Percentiles rank a stretch among this genome's conserved stretches.
phyloP scores from a whole-genome alignment of 1,140 invertebrate species.

The Pentalonia nigronervosa region DNA sequence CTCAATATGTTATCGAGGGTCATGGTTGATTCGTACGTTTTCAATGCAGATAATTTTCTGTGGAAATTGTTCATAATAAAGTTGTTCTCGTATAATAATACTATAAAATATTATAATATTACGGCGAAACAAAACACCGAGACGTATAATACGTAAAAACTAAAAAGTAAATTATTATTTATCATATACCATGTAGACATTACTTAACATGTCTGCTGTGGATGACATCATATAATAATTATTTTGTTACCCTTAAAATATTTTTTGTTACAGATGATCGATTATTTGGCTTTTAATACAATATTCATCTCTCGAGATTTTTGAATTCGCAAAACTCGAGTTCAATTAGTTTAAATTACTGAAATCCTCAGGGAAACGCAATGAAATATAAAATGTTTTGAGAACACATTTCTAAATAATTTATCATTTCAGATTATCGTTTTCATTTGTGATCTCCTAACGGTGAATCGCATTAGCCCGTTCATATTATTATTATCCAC shows the following conservation, averaged over 20 bases:
- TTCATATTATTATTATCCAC: constrained; percentile 10
- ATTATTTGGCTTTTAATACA: constrained; percentile 12
- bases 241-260: background rate
- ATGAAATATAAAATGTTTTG: background rate
- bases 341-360: background rate
- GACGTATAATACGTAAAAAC: background rate
- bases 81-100: background rate
- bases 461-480: background rate
- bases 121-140: background rate
- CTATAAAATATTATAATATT: background rate
- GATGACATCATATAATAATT: background rate
- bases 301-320: constrained; percentile 8
- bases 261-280: background rate
- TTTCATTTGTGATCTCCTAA: background rate
- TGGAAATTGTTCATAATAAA: background rate
- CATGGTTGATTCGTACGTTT: background rate
- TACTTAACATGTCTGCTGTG: background rate
- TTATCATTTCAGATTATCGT: background rate
- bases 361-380: background rate
- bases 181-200: background rate
- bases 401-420: constrained; percentile 24
- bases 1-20: background rate
- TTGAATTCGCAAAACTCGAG: background rate
- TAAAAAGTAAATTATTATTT: background rate
- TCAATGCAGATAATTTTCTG: background rate